Conservation (phyloP, 1,140 invertebrate species). For the Cyphomyrmex costatus region DNA sequence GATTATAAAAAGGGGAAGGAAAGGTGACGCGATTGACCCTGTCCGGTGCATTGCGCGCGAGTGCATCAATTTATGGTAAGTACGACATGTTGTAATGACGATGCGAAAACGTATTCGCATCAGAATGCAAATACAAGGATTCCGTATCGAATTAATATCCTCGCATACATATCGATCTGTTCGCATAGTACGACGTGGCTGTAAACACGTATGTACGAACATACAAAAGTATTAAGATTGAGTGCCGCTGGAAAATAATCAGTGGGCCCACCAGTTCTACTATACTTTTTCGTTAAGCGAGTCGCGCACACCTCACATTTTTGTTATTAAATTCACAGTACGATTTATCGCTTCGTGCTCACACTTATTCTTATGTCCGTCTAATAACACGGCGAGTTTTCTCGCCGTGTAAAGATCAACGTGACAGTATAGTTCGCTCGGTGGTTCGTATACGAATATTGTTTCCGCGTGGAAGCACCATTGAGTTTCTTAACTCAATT, state of each 20-base stretch:
- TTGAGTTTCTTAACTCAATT: background rate
- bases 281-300: conserved; percentile 59
- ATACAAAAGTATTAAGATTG: conserved; percentile 54
- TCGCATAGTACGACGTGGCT: background rate
- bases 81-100: background rate
- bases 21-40: background rate
- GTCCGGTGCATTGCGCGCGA: background rate
- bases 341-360: conserved; percentile 46
- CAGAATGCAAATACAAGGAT: conserved; percentile 15
- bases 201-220: conserved; percentile 4
- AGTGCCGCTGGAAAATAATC: conserved; percentile 58
- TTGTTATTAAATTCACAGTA: conserved; percentile 51
- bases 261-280: conserved; percentile 33
- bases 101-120: conserved; percentile 8
- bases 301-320: background rate
- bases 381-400: conserved; percentile 33
- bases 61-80: conserved; percentile 5
- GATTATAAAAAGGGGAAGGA: background rate
- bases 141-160: conserved; percentile 50
- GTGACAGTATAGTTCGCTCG: background rate
- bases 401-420: background rate
- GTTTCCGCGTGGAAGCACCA: background rate
- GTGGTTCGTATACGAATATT: background rate
- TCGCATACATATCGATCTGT: conserved; percentile 5
- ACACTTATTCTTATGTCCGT: conserved; percentile 40